Conservation (phyloP, 2,797 vertebrate genomes). For the Coranthus polyacanthus region DNA sequence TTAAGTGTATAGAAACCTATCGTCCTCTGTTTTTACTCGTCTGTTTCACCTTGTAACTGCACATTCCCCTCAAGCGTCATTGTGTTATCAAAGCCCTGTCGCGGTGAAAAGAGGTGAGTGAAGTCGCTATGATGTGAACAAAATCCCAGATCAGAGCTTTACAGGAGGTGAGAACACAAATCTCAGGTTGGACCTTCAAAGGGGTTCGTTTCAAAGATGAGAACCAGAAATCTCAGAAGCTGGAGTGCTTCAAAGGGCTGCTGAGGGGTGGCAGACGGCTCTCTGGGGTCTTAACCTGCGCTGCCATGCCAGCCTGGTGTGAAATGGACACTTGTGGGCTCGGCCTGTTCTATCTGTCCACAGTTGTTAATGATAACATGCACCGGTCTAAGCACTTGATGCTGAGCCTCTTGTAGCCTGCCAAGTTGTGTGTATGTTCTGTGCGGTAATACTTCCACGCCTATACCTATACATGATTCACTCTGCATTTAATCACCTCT, state of each 20-base stretch:
- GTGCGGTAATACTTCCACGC: slow-evolving; percentile 48
- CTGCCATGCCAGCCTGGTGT: slow-evolving; percentile 71
- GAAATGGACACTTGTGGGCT: slow-evolving; percentile 79
- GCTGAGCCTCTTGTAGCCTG: slow-evolving; percentile 69
- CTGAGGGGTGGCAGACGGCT: slow-evolving; percentile 53
- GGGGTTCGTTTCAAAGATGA: slow-evolving; percentile 66
- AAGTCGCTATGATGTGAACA: slow-evolving; percentile 27
- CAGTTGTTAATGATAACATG: slow-evolving; percentile 81
- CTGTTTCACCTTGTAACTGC: slow-evolving; percentile 10
- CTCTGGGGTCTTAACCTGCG: slow-evolving; percentile 57
- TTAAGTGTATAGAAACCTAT: too few species aligned
- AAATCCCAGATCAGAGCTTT: slow-evolving; percentile 55
- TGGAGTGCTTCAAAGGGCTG: slow-evolving; percentile 54
- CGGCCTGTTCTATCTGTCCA: slow-evolving; percentile 72
- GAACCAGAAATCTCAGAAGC: slow-evolving; percentile 71
- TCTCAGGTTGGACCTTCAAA: slow-evolving; percentile 58
- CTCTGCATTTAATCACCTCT: slow-evolving; percentile 7
- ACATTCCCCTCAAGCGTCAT: slow-evolving; percentile 8
- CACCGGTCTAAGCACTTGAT: slow-evolving; percentile 59
- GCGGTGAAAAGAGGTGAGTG: slow-evolving; percentile 5
- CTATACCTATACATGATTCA: slow-evolving; percentile 22
- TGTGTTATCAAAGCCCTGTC: slow-evolving; percentile 22
- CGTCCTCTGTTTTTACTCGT: background rate
- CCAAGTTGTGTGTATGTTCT: slow-evolving; percentile 64
- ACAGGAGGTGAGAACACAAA: slow-evolving; percentile 65